Base-by-base conservation (phyloP, 2,797 vertebrate species). In the Gymnopithys bicolor region DNA sequence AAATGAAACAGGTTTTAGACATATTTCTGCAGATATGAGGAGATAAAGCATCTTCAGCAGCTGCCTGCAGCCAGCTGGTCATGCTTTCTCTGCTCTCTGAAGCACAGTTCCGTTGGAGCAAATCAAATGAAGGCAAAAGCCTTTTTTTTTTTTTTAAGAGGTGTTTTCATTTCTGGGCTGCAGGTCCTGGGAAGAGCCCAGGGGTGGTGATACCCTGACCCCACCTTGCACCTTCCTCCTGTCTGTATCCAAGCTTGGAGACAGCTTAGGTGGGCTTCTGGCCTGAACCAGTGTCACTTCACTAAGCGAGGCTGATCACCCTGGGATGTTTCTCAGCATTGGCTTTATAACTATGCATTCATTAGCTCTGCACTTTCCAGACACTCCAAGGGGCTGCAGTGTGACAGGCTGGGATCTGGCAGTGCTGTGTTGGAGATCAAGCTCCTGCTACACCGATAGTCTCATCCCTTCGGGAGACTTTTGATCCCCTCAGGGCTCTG, bases 41-140 rank as follows among this genome's bases (percentile, higher is more conserved):
- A 84, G 68, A 64, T 25, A 80, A 71, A 91, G 53, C 78, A 59
- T 55, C 69, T n/a, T 37, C 82, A 35, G 3, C 6, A 71, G 59
- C 19, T 52, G 58, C 71, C 92, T 93, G 78, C 62, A 73, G 12
- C 6, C 83, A 81, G 90, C 55, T 58, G 30, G 4, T 52, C 89
- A 55, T 89, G 76, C 69, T 92, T 93, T 87, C 64, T 51, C 85
- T 90, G 58, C 70, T 89, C 85, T 59, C 76, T 51, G 71, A 95
- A 94, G 92, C 91, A 93, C 94, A 95, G 70, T 88, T 84, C 49
- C 39, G 22, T 84, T 68, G 91, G 90, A 95, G 95, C 94, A 93
- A 89, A 94, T 32, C 55, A 32, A 77, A 45, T 56, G 28, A 69
- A 82, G 67, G 39, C 56, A 30, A 4, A 37, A 27, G 10, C 46